Conservation (phyloP, 1,140 invertebrate species). For the Papilio glaucus region DNA sequence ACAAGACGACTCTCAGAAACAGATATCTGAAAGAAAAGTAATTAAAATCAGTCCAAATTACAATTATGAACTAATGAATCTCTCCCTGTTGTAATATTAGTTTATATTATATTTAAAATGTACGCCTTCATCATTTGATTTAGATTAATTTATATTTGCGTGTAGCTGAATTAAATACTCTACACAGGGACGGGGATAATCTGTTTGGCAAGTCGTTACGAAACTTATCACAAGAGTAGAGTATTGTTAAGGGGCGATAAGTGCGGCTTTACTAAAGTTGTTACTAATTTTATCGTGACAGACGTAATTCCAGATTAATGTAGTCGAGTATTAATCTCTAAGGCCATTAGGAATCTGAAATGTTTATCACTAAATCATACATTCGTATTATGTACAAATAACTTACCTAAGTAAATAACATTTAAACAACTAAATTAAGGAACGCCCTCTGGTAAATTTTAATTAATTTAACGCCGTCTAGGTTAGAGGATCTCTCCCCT, state of each 20-base stretch:
- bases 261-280: background rate
- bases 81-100: no score
- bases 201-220: conserved; percentile 23
- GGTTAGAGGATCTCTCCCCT: no score
- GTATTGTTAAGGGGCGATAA: conserved; percentile 1
- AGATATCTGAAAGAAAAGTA: no score
- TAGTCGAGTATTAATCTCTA: conserved; percentile 2
- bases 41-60: no score
- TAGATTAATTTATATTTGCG: background rate
- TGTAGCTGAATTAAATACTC: background rate
- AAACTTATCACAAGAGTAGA: conserved; percentile 16
- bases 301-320: background rate
- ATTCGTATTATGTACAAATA: no score
- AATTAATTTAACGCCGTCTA: no score
- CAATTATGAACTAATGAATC: no score
- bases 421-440: no score
- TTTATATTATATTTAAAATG: background rate
- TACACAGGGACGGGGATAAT: conserved; percentile 3
- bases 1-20: no score
- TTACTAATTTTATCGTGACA: conserved; percentile 6
- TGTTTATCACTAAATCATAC: background rate
- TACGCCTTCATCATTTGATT: background rate
- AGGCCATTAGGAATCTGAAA: background rate
- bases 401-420: no score
- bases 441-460: no score